phyloP scores from a whole-genome alignment of 2,113 vertebrate genomes.

The Vanacampus margaritifer region DNA sequence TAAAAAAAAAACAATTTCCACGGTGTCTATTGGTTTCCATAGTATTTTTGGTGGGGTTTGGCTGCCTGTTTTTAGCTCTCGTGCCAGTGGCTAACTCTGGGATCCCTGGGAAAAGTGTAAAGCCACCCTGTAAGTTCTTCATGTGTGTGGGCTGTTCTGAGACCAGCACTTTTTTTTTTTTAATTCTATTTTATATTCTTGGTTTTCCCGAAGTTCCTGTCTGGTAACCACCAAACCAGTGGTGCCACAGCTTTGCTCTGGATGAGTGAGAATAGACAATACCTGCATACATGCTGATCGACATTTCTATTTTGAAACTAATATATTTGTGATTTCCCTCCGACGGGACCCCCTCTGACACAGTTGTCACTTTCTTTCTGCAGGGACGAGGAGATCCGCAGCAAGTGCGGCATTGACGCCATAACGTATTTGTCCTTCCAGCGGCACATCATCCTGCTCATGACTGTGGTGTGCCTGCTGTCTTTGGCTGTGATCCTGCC shows the following conservation, averaged over 20 bases:
- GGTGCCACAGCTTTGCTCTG: constrained; percentile 32
- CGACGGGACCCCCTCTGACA: not conserved
- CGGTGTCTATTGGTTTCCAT: constrained; percentile 64
- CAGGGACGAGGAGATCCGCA: constrained; percentile 91
- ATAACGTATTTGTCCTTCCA: constrained; percentile 95
- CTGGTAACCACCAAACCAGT: constrained; percentile 31
- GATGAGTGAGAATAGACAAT: constrained; percentile 21
- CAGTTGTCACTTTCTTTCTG: constrained; percentile 37
- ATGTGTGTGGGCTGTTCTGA: constrained; percentile 57
- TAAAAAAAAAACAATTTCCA: constrained; percentile 31
- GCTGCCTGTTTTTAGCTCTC: constrained; percentile 63
- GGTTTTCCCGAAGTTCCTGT: constrained; percentile 45
- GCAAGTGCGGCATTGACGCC: constrained; percentile 90
- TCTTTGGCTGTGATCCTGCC: constrained; percentile 91
- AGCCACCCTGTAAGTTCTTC: constrained; percentile 57
- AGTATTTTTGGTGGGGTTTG: constrained; percentile 65
- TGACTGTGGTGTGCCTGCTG: constrained; percentile 84
- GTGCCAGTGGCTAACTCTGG: constrained; percentile 55
- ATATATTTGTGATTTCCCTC: not conserved
- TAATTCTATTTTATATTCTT: constrained; percentile 56
- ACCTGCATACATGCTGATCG: not conserved
- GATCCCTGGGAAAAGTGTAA: constrained; percentile 55
- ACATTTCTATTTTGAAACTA: not conserved
- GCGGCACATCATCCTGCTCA: constrained; percentile 86
- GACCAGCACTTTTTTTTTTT: constrained; percentile 32